phyloP scores from a whole-genome alignment of 2,888 invertebrate species.

The Ganaspis brasiliensis region DNA sequence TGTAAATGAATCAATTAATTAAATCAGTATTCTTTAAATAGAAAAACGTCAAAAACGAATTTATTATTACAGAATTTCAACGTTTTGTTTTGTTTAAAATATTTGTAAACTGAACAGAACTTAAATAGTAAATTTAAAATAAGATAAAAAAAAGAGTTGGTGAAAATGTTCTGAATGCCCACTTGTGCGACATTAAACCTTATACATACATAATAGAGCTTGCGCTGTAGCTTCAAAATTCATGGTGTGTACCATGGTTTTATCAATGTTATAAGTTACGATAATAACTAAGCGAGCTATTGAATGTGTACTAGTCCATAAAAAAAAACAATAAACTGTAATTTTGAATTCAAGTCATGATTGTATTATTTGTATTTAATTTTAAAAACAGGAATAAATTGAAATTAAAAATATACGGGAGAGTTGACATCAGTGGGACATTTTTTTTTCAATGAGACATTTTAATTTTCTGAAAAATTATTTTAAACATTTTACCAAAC shows the following conservation, averaged over 20 bases:
- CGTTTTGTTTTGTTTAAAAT: background rate
- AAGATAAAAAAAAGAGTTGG: slow-evolving; percentile 5
- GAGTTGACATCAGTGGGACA: no score
- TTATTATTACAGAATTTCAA: slow-evolving; percentile 9
- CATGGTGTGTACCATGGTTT: slow-evolving; percentile 79
- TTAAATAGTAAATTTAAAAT: background rate
- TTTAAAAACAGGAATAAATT: background rate
- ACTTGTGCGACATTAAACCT: slow-evolving; percentile 68
- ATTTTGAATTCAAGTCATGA: slow-evolving; percentile 77
- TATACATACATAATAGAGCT: slow-evolving; percentile 78
- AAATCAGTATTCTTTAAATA: slow-evolving; percentile 1
- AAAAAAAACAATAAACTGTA: slow-evolving; percentile 80
- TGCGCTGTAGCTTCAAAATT: slow-evolving; percentile 79
- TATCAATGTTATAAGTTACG: slow-evolving; percentile 80
- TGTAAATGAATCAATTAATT: no score
- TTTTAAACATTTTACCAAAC: no score
- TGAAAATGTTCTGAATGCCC: slow-evolving; percentile 54
- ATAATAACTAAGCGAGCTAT: slow-evolving; percentile 79
- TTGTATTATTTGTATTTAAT: slow-evolving; percentile 8
- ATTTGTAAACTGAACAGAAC: background rate
- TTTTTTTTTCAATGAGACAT: no score
- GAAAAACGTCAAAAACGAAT: slow-evolving; percentile 23
- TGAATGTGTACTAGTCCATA: slow-evolving; percentile 81
- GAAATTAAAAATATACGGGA: no score
- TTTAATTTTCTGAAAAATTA: no score